Evolutionary conservation across 2,113 vertebrate species (phyloP), one percentile per base, ranked within the genome.

Genomic region (Mormyrus lacerda): DNA sequence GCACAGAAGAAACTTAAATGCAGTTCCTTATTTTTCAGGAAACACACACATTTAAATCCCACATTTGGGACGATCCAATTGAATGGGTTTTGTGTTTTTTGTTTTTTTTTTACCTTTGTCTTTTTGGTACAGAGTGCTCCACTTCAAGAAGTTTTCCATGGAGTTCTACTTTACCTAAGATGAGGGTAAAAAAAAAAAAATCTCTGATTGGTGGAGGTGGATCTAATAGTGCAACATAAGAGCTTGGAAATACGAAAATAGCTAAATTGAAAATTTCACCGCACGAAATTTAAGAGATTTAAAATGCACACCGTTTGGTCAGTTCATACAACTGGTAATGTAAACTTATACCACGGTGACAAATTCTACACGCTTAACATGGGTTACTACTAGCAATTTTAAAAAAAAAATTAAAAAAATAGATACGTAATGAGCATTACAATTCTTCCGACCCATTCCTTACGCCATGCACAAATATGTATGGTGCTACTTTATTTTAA

Each of bases 71-170:
- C 24, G 35, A 61, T 19, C 82, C 13, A 76, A 19, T 79, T 48
- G 27, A 44, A 24, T 44, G 55, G 24, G 55, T 13, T 65, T 65
- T 65, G 11, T 61, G 44, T 53, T 19, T 15, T 53, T 53, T 53
- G n/a, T n/a, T 53, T 45, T 45, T 17, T 88, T 39, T 86, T 96
- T 97, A 99, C 98, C 98, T 98, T 96, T 98, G 98, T 95, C 97
- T 97, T 96, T 99, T 99, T 84, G 98, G 98, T 91, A 99, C 98
- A 8, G 98, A 99, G 92, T 98, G 96, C 89, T 99, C 98, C 94
- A 99, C 98, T 96, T 99, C 97, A 90, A 99, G 95, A 95, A 97
- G 93, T 97, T 99, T 98, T 91, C 98, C 98, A 90, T 98, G 97
- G 93, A 99, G 97, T 95, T 99, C 98, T 95, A 97, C 97, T 98